A percentile compares a stretch with the other conserved stretches of the same genome.
These are phyloP conservation scores for Typhlomys cinereus DNA, from an alignment of 2,113 vertebrate genomes.

Conservation along the genomic window DNA sequence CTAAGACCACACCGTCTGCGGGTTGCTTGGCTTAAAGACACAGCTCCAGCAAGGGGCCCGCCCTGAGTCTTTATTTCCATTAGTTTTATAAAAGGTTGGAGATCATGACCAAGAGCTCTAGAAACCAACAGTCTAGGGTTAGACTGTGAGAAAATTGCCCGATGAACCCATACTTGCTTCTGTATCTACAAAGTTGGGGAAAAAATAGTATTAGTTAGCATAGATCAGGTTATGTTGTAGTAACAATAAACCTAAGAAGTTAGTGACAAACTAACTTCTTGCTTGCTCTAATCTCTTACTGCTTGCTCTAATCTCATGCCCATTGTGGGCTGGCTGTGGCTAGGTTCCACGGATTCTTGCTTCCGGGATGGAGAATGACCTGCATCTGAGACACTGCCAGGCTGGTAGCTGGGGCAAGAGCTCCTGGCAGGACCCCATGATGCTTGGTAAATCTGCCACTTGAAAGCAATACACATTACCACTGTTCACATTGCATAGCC, in stretches of 20 bases:
- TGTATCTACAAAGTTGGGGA: background rate
- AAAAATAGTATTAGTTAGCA: background rate
- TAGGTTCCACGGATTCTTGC: background rate
- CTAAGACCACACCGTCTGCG: background rate
- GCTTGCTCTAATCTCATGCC: background rate
- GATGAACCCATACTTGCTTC: background rate
- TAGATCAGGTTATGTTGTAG: background rate
- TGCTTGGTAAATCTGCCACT: background rate
- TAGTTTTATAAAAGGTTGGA: background rate
- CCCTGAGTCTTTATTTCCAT: background rate
- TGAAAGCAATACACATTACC: background rate
- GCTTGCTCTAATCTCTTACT: background rate
- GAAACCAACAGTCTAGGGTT: background rate
- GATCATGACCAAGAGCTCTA: background rate
- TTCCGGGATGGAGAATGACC: background rate
- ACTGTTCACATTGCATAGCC: background rate
- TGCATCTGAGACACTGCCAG: background rate
- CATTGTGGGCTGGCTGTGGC: background rate
- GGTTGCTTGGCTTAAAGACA: background rate
- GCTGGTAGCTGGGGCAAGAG: background rate
- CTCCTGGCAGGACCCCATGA: background rate
- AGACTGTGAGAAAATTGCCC: background rate
- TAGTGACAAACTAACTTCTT: background rate
- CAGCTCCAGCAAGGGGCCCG: background rate
- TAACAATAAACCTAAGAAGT: background rate